Evolutionary conservation across 2,113 vertebrate species (phyloP), one percentile per base, ranked within the genome.

Genomic region (Prolemur simus): DNA sequence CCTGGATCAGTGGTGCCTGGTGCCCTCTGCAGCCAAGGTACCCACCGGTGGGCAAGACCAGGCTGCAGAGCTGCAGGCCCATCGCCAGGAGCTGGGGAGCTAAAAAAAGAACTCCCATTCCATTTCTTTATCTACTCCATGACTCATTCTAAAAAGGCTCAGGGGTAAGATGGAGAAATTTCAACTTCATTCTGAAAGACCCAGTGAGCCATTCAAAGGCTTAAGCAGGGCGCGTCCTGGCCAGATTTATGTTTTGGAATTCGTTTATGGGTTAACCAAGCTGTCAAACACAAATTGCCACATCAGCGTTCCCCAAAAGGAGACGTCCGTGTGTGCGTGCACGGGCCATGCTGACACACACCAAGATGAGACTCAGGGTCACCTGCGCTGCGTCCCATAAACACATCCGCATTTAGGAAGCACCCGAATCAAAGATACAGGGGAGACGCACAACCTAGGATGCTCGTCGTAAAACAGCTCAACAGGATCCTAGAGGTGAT

Each of bases 381-480:
- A 0, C 94, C 47, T 9, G 76, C 13, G 20, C 39, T 68, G 4
- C 1, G 1, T 9, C 80, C 6, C 18, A 0, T 8, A 3, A 45
- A n/a, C 7, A 60, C 4, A 42, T 1, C 12, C 29, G 0, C 1
- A 20, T 3, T 2, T 7, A 2, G 3, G 6, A 9, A 17, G 8
- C 49, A 25, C 66, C 42, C 27, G 34, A 66, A 39, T 3, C 39
- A 3, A 39, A 49, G n/a, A 52, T 8, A 42, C 1, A 2, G 32
- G 25, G 5, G 39, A 15, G 15, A 2, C 0, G 0, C 81, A 66
- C 25, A 2, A 5, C 63, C 54, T 1, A 11, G 1, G 7, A 1
- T 1, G 20, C 4, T 4, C 15, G 14, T 1, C 27, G 0, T 0
- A 2, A n/a, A 15, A 2, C 15, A 17, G 0, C 52, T 6, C 14